Conservation (phyloP, 2,888 invertebrate species). For the Axea sp. region DNA sequence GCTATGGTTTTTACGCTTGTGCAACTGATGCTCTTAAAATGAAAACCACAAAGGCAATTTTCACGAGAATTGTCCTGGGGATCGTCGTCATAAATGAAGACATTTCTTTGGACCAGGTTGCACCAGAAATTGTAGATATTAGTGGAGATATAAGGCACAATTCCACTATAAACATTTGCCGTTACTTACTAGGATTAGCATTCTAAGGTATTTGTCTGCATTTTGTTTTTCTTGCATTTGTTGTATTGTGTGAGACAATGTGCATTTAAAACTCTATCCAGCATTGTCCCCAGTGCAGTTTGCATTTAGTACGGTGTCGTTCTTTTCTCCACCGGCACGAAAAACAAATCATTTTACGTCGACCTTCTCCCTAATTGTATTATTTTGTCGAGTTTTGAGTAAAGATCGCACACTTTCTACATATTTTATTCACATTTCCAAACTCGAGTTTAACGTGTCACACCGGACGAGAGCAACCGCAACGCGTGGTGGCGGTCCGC, state of each 20-base stretch:
- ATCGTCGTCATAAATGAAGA: too few species aligned
- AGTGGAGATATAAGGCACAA: neutral
- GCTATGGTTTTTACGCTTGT: too few species aligned
- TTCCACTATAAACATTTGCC: neutral
- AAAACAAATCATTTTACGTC: conserved; percentile 10
- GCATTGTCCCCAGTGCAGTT: conserved; percentile 6
- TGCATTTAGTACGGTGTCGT: conserved; percentile 2
- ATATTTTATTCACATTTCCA: conserved; percentile 12
- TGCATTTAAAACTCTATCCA: neutral
- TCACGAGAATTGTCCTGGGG: too few species aligned
- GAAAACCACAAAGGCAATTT: too few species aligned
- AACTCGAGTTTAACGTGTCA: conserved; percentile 7
- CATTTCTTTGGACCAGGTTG: conserved; percentile 1
- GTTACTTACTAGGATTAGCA: conserved; percentile 48
- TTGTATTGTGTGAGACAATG: conserved; percentile 12
- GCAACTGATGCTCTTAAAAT: too few species aligned
- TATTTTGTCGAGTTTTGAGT: neutral
- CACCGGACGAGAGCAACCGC: conserved; percentile 69
- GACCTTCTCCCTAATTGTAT: neutral
- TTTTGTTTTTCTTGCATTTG: conserved; percentile 20
- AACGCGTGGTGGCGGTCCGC: conserved; percentile 75
- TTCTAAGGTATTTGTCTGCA: conserved; percentile 24
- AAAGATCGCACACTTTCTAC: neutral
- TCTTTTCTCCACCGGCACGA: neutral
- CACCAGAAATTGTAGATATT: conserved; percentile 8